Conservation (phyloP, 2,797 vertebrate species). For the Petrocephalus schoutedeni region DNA sequence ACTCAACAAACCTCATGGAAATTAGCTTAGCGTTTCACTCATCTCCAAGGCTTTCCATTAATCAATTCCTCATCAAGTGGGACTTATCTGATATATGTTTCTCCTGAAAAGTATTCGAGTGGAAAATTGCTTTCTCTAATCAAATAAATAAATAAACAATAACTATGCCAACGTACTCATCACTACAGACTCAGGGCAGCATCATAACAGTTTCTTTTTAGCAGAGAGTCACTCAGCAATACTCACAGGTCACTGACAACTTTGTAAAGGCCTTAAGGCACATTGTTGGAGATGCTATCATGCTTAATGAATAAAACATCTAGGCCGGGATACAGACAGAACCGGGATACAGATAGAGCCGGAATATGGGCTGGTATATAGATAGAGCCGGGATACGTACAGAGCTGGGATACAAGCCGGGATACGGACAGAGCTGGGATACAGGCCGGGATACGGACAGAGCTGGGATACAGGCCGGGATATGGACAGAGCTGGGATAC, state of each 20-base stretch:
- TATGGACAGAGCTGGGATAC: background rate
- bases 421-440: background rate
- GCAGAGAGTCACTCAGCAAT: background rate
- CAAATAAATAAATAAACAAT: constrained; percentile 10
- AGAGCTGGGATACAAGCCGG: background rate
- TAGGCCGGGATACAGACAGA: too few species aligned
- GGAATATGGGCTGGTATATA: too few species aligned
- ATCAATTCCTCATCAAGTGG: constrained; percentile 8
- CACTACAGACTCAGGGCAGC: background rate
- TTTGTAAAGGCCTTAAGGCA: background rate
- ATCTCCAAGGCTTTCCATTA: background rate
- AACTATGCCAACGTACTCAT: background rate
- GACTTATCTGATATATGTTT: constrained; percentile 3
- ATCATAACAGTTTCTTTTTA: background rate
- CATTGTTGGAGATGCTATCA: background rate
- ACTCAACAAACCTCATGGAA: constrained; percentile 15
- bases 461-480: too few species aligned
- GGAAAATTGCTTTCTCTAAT: constrained; percentile 19
- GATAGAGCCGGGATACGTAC: background rate
- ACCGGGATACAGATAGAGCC: too few species aligned
- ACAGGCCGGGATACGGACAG: background rate
- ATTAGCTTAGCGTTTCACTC: background rate
- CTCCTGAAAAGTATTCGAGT: background rate
- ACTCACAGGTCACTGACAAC: background rate
- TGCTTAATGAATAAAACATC: background rate